Evolutionary conservation across 2,888 invertebrate genomes (phyloP).

Genomic region (Eristalis intricaria): DNA sequence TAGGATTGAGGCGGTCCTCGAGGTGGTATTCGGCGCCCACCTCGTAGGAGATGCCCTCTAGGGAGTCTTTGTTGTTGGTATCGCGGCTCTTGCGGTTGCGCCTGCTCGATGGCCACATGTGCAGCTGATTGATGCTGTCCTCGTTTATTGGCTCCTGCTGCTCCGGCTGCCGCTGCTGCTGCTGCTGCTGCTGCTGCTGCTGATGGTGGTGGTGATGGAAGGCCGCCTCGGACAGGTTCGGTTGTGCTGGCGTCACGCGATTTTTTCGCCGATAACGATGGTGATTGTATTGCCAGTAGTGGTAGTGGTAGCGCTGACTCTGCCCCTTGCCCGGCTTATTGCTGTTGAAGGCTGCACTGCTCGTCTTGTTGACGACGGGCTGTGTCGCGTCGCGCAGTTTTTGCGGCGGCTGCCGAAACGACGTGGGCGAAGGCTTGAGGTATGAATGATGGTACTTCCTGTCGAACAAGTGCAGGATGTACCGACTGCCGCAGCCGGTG

Average conservation of each 20-base stretch:
- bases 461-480: slow-evolving; percentile 85
- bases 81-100: slow-evolving; percentile 31
- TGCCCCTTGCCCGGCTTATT: slow-evolving; percentile 28
- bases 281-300: slow-evolving; percentile 45
- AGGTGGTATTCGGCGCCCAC: slow-evolving; percentile 50
- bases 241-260: slow-evolving; percentile 14
- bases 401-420: neutral
- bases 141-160: neutral
- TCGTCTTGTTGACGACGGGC: neutral
- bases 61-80: neutral
- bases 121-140: slow-evolving; percentile 2
- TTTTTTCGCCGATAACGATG: slow-evolving; percentile 61
- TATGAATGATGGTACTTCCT: slow-evolving; percentile 41
- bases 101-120: slow-evolving; percentile 12
- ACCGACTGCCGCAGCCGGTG: slow-evolving; percentile 89
- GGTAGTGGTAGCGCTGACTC: slow-evolving; percentile 37
- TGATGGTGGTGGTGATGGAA: neutral
- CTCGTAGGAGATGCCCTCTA: slow-evolving; percentile 77
- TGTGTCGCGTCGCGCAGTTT: neutral
- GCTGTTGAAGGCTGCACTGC: neutral
- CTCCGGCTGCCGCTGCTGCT: too few relatives aligned
- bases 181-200: too few relatives aligned
- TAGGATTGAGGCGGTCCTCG: slow-evolving; percentile 82
- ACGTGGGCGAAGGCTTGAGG: slow-evolving; percentile 1
- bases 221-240: neutral